Evolutionary conservation across 2,888 invertebrate species (phyloP).

Genomic region (Athalia rosae): DNA sequence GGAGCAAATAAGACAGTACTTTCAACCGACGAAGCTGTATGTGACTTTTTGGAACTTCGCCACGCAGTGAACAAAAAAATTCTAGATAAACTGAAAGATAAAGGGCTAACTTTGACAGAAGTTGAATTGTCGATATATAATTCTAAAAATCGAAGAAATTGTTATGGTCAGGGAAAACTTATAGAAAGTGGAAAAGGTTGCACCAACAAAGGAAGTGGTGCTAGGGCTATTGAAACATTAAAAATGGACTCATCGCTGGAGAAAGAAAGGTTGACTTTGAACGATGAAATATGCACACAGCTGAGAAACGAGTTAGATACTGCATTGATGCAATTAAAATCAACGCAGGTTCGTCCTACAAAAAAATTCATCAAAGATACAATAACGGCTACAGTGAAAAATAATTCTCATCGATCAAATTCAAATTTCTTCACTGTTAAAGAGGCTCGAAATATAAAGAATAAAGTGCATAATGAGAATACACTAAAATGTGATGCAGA

Average conservation of each 20-base stretch:
- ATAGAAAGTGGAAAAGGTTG: conserved; percentile 50
- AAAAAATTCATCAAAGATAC: conserved; percentile 41
- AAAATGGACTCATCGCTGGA: conserved; percentile 38
- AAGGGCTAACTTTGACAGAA: conserved; percentile 54
- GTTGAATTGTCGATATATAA: conserved; percentile 56
- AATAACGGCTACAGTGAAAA: conserved; percentile 35
- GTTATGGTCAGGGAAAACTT: conserved; percentile 55
- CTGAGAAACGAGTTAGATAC: conserved; percentile 41
- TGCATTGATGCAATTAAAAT: conserved; percentile 39
- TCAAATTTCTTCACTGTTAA: conserved; percentile 29
- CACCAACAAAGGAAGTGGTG: conserved; percentile 42
- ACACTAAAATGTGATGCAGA: conserved; percentile 21
- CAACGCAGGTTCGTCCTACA: conserved; percentile 37
- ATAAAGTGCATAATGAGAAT: conserved; percentile 23
- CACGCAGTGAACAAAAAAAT: conserved; percentile 51
- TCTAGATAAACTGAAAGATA: conserved; percentile 51
- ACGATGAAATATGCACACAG: conserved; percentile 43
- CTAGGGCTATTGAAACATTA: conserved; percentile 24
- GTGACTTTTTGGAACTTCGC: conserved; percentile 52
- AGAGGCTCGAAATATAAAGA: conserved; percentile 25
- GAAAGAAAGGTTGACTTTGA: conserved; percentile 32
- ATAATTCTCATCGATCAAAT: neutral
- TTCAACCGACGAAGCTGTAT: conserved; percentile 52
- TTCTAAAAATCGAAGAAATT: conserved; percentile 54
- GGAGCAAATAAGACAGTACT: conserved; percentile 50